Percentiles rank a stretch among this genome's conserved stretches.
These are phyloP conservation scores for Pangasius djambal DNA, from an alignment of 2,797 vertebrate species.

Conservation along the genomic window DNA sequence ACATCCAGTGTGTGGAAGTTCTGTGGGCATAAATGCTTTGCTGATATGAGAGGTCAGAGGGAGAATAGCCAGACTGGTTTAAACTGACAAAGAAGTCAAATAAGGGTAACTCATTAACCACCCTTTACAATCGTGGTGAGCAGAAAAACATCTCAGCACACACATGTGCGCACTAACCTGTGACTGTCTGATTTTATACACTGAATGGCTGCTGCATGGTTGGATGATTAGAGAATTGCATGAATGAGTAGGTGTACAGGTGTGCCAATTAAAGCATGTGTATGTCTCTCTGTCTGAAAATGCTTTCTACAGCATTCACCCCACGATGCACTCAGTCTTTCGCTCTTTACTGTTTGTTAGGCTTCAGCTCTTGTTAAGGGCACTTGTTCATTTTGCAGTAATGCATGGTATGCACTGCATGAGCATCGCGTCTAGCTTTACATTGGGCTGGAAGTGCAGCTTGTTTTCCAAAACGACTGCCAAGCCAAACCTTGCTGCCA, in stretches of 20 bases:
- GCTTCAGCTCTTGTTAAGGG: conserved; percentile 18
- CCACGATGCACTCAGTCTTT: background rate
- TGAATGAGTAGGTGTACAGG: background rate
- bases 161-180: background rate
- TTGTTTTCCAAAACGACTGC: background rate
- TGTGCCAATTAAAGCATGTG: background rate
- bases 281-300: background rate
- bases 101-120: background rate
- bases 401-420: conserved; percentile 36
- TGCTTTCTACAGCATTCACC: background rate
- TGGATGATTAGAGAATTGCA: background rate
- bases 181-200: no score
- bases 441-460: background rate
- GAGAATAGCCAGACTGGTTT: background rate
- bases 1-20: background rate
- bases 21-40: background rate
- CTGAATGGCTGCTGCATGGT: background rate
- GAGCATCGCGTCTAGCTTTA: conserved; percentile 27
- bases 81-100: background rate
- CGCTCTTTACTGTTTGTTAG: background rate
- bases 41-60: background rate
- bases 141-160: background rate
- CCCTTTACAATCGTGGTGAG: background rate
- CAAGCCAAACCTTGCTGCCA: background rate
- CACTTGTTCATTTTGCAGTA: conserved; percentile 43